These are phyloP conservation scores for Belgica antarctica DNA, from an alignment of 2,888 invertebrate genomes.

Conservation along the genomic window DNA sequence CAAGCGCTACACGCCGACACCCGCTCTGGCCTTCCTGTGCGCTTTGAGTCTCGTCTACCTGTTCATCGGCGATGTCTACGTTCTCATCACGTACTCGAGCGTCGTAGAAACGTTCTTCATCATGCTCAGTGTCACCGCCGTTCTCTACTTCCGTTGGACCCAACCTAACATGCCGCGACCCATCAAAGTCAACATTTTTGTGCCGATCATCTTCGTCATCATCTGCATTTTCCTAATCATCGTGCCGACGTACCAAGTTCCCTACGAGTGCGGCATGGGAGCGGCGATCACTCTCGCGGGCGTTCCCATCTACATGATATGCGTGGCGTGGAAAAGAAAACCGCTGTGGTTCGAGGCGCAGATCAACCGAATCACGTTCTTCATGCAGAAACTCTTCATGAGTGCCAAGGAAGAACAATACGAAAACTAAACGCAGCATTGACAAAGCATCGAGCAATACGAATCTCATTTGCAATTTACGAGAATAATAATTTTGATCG, in stretches of 20 bases:
- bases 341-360: slow-evolving; percentile 63
- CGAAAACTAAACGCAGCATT: slow-evolving; percentile 9
- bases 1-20: slow-evolving; percentile 72
- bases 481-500: no score
- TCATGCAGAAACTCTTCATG: slow-evolving; percentile 70
- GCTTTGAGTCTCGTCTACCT: slow-evolving; percentile 80
- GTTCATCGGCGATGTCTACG: slow-evolving; percentile 77
- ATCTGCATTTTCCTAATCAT: slow-evolving; percentile 76
- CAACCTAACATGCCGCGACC: slow-evolving; percentile 76
- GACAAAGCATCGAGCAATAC: not conserved
- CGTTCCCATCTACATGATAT: slow-evolving; percentile 74
- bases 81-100: slow-evolving; percentile 85
- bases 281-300: slow-evolving; percentile 76
- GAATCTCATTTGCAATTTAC: no score
- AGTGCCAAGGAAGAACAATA: slow-evolving; percentile 72
- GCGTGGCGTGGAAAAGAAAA: slow-evolving; percentile 67
- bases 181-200: slow-evolving; percentile 70
- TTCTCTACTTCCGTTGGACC: slow-evolving; percentile 79
- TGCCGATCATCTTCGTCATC: slow-evolving; percentile 74
- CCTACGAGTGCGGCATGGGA: slow-evolving; percentile 76
- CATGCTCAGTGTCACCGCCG: slow-evolving; percentile 78
- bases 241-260: slow-evolving; percentile 71
- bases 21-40: slow-evolving; percentile 82
- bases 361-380: slow-evolving; percentile 65
- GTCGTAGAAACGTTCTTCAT: slow-evolving; percentile 93